Evolutionary conservation across 2,888 invertebrate genomes (phyloP), one percentile per base, ranked within the genome.

Genomic region (Loripinus fragilis): DNA sequence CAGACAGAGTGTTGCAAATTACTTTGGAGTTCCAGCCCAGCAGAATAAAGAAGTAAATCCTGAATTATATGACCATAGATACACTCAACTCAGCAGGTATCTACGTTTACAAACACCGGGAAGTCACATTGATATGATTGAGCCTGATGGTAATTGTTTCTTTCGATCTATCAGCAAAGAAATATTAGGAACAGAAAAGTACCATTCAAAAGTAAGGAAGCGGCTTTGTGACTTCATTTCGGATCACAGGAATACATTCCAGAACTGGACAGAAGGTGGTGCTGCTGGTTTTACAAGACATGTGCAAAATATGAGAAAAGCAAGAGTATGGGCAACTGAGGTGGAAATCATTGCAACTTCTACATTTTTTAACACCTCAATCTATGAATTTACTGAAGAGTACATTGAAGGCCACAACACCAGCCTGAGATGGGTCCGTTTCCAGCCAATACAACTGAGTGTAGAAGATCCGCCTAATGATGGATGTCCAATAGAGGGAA

Each of bases 171-270:
- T 55, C 12, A 12, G 10, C 7, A 55, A 55, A n/a, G 10, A 55
- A 55, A 10, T 55, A 20, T n/a, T 55, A 55, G 55, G 55, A 12
- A 55, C 55, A 55, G 55, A n/a, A 55, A 25, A n/a, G 28, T 28
- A 55, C n/a, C 55, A 55, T 20, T 20, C 8, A 7, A 8, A 12
- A 28, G n/a, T 55, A n/a, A 10, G 55, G 28, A 10, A 12, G 8
- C 10, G 8, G 8, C 8, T 55, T 55, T 55, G 55, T 55, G 23
- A 28, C 28, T 55, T 55, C 20, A 55, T 55, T 10, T 10, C 8
- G 7, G 8, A 12, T 10, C 55, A 55, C n/a, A 10, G 8, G 28
- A 25, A 25, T 28, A 55, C 55, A 55, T 55, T 55, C 28, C 12
- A n/a, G n/a, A n/a, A n/a, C n/a, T n/a, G n/a, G n/a, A n/a, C n/a